Conservation (phyloP, 2,113 vertebrate genomes). For the Myotis lucifugus region DNA sequence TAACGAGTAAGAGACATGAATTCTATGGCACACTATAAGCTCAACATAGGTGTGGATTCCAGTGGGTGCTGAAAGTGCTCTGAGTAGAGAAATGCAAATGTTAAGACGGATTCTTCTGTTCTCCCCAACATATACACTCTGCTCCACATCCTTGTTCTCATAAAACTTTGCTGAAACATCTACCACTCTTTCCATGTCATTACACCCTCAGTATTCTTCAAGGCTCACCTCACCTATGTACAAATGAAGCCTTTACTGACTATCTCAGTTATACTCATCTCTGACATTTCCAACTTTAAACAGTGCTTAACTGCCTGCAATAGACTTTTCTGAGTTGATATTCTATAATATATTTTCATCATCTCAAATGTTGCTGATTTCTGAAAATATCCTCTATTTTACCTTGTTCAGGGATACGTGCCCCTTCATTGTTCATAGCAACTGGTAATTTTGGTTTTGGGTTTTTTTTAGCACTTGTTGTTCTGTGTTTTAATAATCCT, state of each 20-base stretch:
- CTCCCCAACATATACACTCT: background rate
- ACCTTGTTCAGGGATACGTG: background rate
- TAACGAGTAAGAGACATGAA: background rate
- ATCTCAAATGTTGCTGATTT: background rate
- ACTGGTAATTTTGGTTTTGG: background rate
- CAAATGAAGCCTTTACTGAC: background rate
- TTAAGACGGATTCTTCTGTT: background rate
- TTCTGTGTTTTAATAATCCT: background rate
- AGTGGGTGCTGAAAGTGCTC: background rate
- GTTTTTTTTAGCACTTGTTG: background rate
- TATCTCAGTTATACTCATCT: background rate
- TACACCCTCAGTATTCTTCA: background rate
- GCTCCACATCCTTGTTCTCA: background rate
- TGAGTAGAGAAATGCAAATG: background rate
- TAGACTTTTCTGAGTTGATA: background rate
- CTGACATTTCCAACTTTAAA: background rate
- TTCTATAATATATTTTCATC: background rate
- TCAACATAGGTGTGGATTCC: background rate
- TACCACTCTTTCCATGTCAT: background rate
- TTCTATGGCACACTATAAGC: background rate
- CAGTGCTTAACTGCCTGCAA: background rate
- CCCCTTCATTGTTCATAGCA: background rate
- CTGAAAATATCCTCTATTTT: background rate
- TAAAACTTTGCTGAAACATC: background rate
- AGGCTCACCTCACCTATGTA: background rate